Base-by-base conservation (phyloP, 2,888 invertebrate species). In the Alviniconcha strummeri region DNA sequence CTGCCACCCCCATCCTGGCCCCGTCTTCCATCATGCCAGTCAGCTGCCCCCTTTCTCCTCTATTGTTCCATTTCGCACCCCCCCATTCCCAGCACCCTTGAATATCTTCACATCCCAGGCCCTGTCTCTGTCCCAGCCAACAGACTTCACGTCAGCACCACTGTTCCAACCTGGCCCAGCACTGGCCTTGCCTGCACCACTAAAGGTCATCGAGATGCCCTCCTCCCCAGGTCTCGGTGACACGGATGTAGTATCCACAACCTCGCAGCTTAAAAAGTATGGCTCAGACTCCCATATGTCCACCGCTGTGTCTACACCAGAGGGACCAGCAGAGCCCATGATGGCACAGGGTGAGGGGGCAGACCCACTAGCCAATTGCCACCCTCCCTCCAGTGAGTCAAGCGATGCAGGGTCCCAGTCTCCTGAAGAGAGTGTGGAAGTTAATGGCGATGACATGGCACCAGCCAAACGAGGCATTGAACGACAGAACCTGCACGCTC, bases 361-460 rank as follows among this genome's bases (percentile, higher is more conserved):
- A 9, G 83, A 81, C 11, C 55, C n/a, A 17, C 17, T 69, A 74
- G 57, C 54, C 17, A 15, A 36, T n/a, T 60, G 57, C 69, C 83
- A 83, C 71, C 80, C 80, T 5, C 84, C 36, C 56, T 86, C 82
- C 15, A 90, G 90, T 81, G 90, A 91, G 84, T 91, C 91, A 7
- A 91, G 91, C 81, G 86, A 90, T 64, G 88, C 89, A 17, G 90
- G 90, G 67, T 89, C 90, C n/a, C 89, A 89, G 82, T 90, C 90
- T 4, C 89, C 88, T 0, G 87, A 87, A 75, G 88, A 86, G 80
- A 88, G 87, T 9, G 88, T 88, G 54, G 86, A 87, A 8, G 78
- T 74, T 55, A 84, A 85, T 36, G 86, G 84, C 4, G 87, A 88
- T 36, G 87, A 86, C 55, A 84, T 76, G 19, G 52, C 64, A 2